Base-by-base conservation (phyloP, 2,888 invertebrate species). In the Cetonia aurata region DNA sequence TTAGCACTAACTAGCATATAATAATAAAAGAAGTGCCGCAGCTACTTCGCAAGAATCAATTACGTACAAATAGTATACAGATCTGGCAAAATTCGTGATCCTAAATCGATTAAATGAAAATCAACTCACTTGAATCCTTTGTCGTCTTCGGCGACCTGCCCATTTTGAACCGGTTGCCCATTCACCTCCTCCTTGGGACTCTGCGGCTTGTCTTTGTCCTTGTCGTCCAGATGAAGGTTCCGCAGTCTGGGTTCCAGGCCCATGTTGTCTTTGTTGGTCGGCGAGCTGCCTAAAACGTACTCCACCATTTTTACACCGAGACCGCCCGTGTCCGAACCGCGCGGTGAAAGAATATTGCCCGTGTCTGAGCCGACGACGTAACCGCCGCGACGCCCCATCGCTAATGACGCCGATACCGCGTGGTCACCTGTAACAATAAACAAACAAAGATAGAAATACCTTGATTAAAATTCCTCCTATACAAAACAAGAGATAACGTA, bases 231-330 rank as follows among this genome's bases (percentile, higher is more conserved):
- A 77, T 89, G 90, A 60, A 92, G 83, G 69, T 86, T 87, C 75
- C 91, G 85, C 87, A 92, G 87, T 75, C 92, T 86, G 59, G 89
- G 89, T 79, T 92, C 92, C 8, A 85, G 85, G 41, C 85, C 85
- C 75, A 88, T 81, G 76, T 86, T 86, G 79, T 92, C 92, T 83
- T 92, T 92, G 78, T 89, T 88, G 77, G 96, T 96, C 19, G 96
- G 96, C 74, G 95, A 96, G 75, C 94, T 95, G 76, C 97, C 95
- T 79, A 99, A 89, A 71, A 99, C 98, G 85, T 98, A 98, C 86
- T 99, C 98, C 67, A 98, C 98, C 96, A 98, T 98, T 88, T 98
- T 98, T 77, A 97, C 96, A 77, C 96, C 96, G 76, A 98, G 90
- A 53, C 96, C 96, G 73, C 95, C 95, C 77, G 96, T 95, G 84